These are phyloP conservation scores for Mechanitis messenoides DNA, from an alignment of 2,888 invertebrate species.

Conservation along the genomic window DNA sequence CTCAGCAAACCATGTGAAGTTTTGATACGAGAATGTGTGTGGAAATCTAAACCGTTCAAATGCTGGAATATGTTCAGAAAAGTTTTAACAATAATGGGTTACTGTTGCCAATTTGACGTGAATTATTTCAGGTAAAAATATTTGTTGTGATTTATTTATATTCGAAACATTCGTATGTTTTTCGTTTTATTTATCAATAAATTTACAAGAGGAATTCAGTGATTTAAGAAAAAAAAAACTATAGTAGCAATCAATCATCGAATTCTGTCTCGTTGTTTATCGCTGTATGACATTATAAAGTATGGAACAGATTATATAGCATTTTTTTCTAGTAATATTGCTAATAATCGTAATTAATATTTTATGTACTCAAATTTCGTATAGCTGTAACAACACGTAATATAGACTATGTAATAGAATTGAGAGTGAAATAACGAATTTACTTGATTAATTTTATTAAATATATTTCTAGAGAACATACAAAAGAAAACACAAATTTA, in stretches of 20 bases:
- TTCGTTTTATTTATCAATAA: neutral
- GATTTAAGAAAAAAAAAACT: too few species aligned
- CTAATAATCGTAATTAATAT: too few species aligned
- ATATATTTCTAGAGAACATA: conserved; percentile 38
- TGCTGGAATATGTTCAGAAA: conserved; percentile 55
- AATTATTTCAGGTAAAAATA: conserved; percentile 47
- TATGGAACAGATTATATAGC: too few species aligned
- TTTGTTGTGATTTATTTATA: neutral
- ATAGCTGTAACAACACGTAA: too few species aligned
- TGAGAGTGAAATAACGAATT: too few species aligned
- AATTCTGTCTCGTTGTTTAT: too few species aligned
- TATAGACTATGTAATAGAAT: too few species aligned
- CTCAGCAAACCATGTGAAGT: conserved; percentile 53
- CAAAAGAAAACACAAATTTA: conserved; percentile 38
- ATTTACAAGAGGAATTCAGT: neutral
- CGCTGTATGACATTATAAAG: too few species aligned
- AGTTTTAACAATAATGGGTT: conserved; percentile 44
- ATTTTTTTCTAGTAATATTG: too few species aligned
- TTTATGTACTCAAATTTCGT: too few species aligned
- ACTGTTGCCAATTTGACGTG: conserved; percentile 62
- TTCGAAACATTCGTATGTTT: neutral
- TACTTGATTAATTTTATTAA: neutral
- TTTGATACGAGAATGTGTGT: conserved; percentile 45
- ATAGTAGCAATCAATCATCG: too few species aligned
- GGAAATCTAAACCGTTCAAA: conserved; percentile 49